These are phyloP conservation scores for Brachyptera putata DNA, from an alignment of 2,888 invertebrate species.

Conservation along the genomic window DNA sequence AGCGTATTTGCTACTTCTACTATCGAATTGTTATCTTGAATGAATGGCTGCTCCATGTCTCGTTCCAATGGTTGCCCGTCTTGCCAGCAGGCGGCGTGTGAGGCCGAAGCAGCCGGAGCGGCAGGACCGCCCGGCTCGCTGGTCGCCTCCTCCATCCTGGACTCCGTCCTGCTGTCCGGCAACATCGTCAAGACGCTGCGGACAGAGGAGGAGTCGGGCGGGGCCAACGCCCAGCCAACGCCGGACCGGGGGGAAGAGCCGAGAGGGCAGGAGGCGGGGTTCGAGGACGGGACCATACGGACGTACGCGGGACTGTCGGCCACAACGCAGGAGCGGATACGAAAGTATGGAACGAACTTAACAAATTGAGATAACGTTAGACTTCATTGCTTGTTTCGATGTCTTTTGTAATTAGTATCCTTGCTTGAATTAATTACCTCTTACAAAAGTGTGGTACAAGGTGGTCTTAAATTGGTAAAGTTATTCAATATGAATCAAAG, in stretches of 20 bases:
- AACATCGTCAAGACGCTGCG: constrained; percentile 34
- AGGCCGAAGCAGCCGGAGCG: no score
- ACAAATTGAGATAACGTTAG: no score
- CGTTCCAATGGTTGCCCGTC: no score
- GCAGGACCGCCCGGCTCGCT: no score
- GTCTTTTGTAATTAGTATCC: neutral
- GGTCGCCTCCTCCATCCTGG: constrained; percentile 35
- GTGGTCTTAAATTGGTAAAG: no score
- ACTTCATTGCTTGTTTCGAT: neutral
- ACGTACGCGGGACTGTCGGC: constrained; percentile 58
- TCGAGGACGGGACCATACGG: constrained; percentile 47
- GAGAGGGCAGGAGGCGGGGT: constrained; percentile 34
- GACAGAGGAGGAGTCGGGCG: constrained; percentile 39
- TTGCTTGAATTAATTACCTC: neutral
- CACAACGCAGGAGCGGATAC: constrained; percentile 60
- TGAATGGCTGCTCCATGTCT: no score
- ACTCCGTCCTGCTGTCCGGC: constrained; percentile 36
- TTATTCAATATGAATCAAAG: no score
- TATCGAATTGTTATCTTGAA: no score
- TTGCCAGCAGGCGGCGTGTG: no score
- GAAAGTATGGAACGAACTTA: constrained; percentile 43
- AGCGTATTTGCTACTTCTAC: no score
- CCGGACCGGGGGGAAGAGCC: neutral
- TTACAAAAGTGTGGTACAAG: no score
- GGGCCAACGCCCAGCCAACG: neutral